phyloP scores from a whole-genome alignment of 2,888 invertebrate species.

The Sipha maydis region DNA sequence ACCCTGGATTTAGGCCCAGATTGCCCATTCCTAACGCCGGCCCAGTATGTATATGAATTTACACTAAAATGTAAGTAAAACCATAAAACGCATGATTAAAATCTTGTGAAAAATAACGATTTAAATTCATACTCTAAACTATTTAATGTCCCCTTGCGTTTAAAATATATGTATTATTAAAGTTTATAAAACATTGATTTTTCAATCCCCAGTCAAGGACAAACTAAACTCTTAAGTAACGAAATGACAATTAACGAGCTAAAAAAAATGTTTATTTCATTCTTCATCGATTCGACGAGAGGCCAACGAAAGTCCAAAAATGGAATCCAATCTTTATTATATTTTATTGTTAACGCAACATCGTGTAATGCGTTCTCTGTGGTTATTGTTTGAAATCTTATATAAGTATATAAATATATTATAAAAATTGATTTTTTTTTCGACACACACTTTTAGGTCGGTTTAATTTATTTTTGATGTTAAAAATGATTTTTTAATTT shows the following conservation, averaged over 20 bases:
- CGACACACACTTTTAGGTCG: no score
- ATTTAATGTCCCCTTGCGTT: neutral
- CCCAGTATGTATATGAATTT: no score
- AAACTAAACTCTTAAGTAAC: neutral
- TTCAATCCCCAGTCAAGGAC: conserved; percentile 2
- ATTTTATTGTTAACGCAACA: neutral
- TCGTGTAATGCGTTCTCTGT: neutral
- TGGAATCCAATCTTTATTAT: neutral
- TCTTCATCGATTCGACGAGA: neutral
- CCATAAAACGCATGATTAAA: neutral
- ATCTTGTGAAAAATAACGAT: neutral
- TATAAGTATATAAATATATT: no score
- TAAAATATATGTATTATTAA: neutral
- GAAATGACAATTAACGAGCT: neutral
- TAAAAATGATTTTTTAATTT: no score
- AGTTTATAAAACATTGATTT: neutral
- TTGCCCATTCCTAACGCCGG: no score
- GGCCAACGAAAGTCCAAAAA: neutral
- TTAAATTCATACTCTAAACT: neutral
- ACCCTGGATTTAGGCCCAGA: no score
- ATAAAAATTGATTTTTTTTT: no score
- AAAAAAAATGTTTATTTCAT: neutral
- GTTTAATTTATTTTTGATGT: no score
- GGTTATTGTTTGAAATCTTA: neutral
- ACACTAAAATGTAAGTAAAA: no score